Evolutionary conservation across 2,888 invertebrate genomes (phyloP), one percentile per base, ranked within the genome.

Genomic region (Phyllotreta cruciferae): DNA sequence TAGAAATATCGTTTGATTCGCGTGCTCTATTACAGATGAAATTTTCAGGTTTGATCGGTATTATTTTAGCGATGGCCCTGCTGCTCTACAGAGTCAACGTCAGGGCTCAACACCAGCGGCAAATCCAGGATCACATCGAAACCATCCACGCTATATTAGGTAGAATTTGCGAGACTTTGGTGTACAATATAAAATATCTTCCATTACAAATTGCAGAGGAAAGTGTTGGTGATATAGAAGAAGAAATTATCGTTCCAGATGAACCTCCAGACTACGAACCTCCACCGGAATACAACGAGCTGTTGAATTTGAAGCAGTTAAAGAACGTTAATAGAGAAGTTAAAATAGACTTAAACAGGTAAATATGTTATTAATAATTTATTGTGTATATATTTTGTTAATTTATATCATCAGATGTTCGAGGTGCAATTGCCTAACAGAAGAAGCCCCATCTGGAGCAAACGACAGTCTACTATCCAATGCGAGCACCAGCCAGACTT

Each of bases 251-350:
- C 79, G 82, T 78, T 76, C 84, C 83, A 50, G 88, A 89, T 64
- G 88, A 89, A 38, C 87, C 87, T 7, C 90, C 90, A 0, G 83
- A 83, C 50, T 90, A 90, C 77, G 90, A 90, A 75, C 86, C 88
- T 0, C 90, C 90, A 0, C 90, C 90, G 0, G 87, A 88, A 65
- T 90, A 90, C 73, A 87, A 88, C 62, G 89, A 90, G 64, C 85
- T 89, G n/a, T 42, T 75, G 8, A 74, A 71, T 55, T 36, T 62
- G 49, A 63, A 66, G 44, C 57, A 60, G 24, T 45, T 63, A 10
- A 63, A 66, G 52, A 55, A 39, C 47, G 55, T 61, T 37, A n/a
- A n/a, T n/a, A 57, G 44, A 3, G 38, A 60, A 45, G 10, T 53
- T 4, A 56, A 60, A 50, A 42, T 56, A 4, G 13, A 24, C 13